A percentile compares a stretch with the other conserved stretches of the same genome.
Evolutionary conservation across 2,113 vertebrate genomes (phyloP).

Genomic region (Neodontobutis hainanensis): DNA sequence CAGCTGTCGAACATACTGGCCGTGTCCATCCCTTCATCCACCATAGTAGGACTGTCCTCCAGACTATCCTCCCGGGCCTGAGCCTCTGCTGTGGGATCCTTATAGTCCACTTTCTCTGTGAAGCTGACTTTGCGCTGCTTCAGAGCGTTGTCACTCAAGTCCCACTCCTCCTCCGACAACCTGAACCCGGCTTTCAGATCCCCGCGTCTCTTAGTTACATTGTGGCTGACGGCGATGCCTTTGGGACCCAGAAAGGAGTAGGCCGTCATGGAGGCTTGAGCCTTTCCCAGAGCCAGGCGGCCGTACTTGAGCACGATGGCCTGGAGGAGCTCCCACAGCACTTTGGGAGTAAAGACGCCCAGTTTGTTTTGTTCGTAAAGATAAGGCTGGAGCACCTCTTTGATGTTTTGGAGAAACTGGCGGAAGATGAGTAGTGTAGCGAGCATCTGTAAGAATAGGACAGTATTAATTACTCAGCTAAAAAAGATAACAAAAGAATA

Average conservation of each 20-base stretch:
- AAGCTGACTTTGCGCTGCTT: constrained; percentile 94
- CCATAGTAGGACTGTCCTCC: constrained; percentile 93
- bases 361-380: constrained; percentile 88
- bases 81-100: constrained; percentile 62
- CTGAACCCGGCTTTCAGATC: constrained; percentile 89
- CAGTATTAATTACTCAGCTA: constrained; percentile 9
- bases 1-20: constrained; percentile 86
- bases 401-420: constrained; percentile 93
- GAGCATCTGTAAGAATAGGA: constrained; percentile 83
- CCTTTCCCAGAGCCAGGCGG: constrained; percentile 67
- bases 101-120: constrained; percentile 82
- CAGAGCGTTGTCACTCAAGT: constrained; percentile 86
- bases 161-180: constrained; percentile 86
- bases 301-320: constrained; percentile 81
- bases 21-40: constrained; percentile 90
- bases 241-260: constrained; percentile 66
- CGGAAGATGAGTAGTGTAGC: constrained; percentile 94
- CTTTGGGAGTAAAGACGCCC: constrained; percentile 82
- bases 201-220: constrained; percentile 48
- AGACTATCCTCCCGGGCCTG: constrained; percentile 74
- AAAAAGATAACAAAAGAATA: not conserved
- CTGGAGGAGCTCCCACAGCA: constrained; percentile 81
- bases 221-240: constrained; percentile 37
- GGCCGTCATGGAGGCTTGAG: constrained; percentile 62
- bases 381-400: constrained; percentile 94